Percentiles rank a stretch among this genome's conserved stretches.
phyloP scores from a whole-genome alignment of 1,140 invertebrate species.

The Bombus fervidus region DNA sequence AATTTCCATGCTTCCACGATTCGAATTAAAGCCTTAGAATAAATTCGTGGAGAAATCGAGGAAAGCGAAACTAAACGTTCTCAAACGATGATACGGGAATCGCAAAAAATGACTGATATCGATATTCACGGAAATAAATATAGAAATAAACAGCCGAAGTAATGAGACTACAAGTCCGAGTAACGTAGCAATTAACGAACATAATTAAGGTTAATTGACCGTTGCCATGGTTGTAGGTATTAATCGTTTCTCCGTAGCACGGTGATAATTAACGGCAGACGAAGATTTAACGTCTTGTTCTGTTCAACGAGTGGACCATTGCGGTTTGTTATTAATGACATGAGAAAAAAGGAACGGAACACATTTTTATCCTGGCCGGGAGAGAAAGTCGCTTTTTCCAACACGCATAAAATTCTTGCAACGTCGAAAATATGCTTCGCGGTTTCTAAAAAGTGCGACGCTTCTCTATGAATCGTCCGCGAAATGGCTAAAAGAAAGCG shows the following conservation, averaged over 20 bases:
- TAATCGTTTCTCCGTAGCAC: constrained; percentile 13
- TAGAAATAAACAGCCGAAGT: too few relatives aligned
- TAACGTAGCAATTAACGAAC: constrained; percentile 19
- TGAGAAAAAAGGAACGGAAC: neutral
- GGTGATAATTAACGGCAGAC: constrained; percentile 28
- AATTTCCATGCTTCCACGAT: neutral
- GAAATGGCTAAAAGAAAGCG: constrained; percentile 34
- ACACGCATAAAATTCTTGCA: constrained; percentile 36
- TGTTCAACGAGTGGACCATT: neutral
- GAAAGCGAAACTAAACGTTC: neutral
- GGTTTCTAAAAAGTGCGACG: constrained; percentile 36
- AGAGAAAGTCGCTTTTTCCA: constrained; percentile 48
- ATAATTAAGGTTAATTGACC: constrained; percentile 43
- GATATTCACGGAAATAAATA: neutral
- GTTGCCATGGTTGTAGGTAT: constrained; percentile 4
- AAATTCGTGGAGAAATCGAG: neutral
- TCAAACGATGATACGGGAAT: neutral
- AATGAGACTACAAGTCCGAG: neutral
- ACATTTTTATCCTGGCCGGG: neutral
- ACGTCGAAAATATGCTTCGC: constrained; percentile 30
- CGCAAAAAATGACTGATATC: neutral
- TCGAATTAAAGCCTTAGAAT: neutral
- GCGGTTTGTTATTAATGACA: constrained; percentile 36
- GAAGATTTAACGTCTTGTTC: neutral
- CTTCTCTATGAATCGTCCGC: neutral